Evolutionary conservation across 2,888 invertebrate genomes (phyloP), one percentile per base, ranked within the genome.

Genomic region (Sphaeridia pumilis): DNA sequence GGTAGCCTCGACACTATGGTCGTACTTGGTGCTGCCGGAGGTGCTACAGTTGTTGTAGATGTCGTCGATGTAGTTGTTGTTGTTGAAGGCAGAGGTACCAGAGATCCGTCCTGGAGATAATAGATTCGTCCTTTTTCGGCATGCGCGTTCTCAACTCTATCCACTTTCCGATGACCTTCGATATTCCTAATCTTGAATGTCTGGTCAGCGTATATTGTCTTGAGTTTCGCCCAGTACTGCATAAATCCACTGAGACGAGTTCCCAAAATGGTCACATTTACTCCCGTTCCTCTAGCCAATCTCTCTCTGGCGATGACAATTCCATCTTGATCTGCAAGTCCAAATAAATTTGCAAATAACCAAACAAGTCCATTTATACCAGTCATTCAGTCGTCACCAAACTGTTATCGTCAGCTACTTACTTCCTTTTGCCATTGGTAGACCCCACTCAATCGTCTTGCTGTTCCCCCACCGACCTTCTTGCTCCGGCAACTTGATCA

Each of bases 221-320:
- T 77, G 38, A 89, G 72, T 55, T 77, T 80, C 4, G 82, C 86
- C 25, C 75, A 76, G 67, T 86, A 89, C 27, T 83, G 83, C 1
- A 82, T 77, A 63, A 87, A 86, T 49, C 80, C 75, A 56, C 81
- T 80, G 1, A 83, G 82, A 65, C 80, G 77, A 67, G 83, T 82
- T 2, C 83, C 87, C 48, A 74, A 75, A 20, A 88, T 75, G 0
- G 84, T 85, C 0, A 87, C 84, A 69, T 88, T 87, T 47, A 86
- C 80, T 2, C 82, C 86, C 0, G 87, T 87, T 26, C 84, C 87
- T 3, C 84, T 81, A 68, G 81, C 79, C 52, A 88, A 71, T 66
- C 76, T 77, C 56, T 81, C 76, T 67, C 80, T 78, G 20, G 83
- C 75, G 20, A 60, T 59, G 55, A 62, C 57, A 25, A 59, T 58